A percentile compares a stretch with the other conserved stretches of the same genome.
phyloP scores from a whole-genome alignment of 2,797 vertebrate species.

The Karalla daura region DNA sequence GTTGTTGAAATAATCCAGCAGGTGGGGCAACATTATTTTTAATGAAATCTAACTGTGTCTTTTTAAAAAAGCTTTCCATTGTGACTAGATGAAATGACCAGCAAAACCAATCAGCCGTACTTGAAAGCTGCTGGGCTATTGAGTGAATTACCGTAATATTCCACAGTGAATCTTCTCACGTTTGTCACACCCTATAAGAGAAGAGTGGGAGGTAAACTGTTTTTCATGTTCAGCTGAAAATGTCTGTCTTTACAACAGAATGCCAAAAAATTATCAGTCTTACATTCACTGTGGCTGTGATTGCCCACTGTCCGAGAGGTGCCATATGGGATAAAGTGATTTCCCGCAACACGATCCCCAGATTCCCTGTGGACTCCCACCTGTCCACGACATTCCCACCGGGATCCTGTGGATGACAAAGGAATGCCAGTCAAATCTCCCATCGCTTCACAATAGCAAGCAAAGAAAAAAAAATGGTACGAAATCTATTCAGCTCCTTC shows the following conservation, averaged over 20 bases:
- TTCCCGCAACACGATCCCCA: constrained; percentile 63
- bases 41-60: too few species aligned
- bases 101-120: neutral
- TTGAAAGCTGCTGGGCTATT: neutral
- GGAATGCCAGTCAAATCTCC: constrained; percentile 15
- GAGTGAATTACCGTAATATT: constrained; percentile 55
- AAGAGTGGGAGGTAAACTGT: neutral
- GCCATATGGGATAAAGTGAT: constrained; percentile 46
- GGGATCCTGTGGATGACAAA: constrained; percentile 69
- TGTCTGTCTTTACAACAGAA: neutral
- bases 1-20: too few species aligned
- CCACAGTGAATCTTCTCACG: constrained; percentile 61
- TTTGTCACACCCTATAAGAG: constrained; percentile 53
- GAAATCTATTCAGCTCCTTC: constrained; percentile 6
- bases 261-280: neutral
- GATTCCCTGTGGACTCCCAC: constrained; percentile 51
- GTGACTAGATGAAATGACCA: neutral
- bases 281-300: constrained; percentile 64
- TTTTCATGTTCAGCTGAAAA: neutral
- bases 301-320: constrained; percentile 64
- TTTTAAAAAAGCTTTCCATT: neutral
- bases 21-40: too few species aligned
- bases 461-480: too few species aligned
- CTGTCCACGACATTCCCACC: constrained; percentile 24
- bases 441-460: neutral